These are phyloP conservation scores for Bergia sp. DNA, from an alignment of 92 coral and sea anemone genomes.

Conservation along the genomic window DNA sequence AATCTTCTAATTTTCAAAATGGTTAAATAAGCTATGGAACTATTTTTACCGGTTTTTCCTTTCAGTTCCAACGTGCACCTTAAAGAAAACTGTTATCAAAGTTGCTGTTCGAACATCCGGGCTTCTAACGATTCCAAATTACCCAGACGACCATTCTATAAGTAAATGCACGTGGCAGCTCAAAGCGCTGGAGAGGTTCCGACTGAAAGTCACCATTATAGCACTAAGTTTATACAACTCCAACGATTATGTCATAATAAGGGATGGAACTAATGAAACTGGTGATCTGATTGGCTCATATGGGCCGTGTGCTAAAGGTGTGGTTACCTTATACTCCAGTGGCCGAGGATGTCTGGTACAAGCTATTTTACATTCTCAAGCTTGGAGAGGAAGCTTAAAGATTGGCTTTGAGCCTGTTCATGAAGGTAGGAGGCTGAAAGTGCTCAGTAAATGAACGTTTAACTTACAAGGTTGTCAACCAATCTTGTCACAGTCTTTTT, in stretches of 20 bases:
- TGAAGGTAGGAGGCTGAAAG: background rate
- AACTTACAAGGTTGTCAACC: too few relatives aligned
- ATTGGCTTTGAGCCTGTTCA: conserved; percentile 9
- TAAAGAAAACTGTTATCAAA: background rate
- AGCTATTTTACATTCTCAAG: conserved; percentile 17
- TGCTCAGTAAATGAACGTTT: too few relatives aligned
- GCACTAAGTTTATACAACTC: conserved; percentile 7
- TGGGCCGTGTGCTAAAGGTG: conserved; percentile 40
- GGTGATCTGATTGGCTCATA: conserved; percentile 37
- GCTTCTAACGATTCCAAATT: conserved; percentile 15
- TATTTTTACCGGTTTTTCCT: background rate
- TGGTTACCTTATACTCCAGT: conserved; percentile 19
- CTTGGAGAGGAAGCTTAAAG: conserved; percentile 27
- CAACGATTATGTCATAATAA: conserved; percentile 28
- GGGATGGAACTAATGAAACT: conserved; percentile 37
- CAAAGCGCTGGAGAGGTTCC: conserved; percentile 7
- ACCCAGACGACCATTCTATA: background rate
- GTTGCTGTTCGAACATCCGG: conserved; percentile 17
- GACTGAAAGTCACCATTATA: conserved; percentile 18
- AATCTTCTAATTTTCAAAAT: background rate
- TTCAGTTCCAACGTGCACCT: conserved; percentile 36
- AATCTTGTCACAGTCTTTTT: too few relatives aligned
- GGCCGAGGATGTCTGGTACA: conserved; percentile 26
- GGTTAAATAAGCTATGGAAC: background rate
- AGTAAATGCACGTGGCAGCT: conserved; percentile 29